These are phyloP conservation scores for Menidia beryllina DNA, from an alignment of 2,113 vertebrate species.

Conservation along the genomic window DNA sequence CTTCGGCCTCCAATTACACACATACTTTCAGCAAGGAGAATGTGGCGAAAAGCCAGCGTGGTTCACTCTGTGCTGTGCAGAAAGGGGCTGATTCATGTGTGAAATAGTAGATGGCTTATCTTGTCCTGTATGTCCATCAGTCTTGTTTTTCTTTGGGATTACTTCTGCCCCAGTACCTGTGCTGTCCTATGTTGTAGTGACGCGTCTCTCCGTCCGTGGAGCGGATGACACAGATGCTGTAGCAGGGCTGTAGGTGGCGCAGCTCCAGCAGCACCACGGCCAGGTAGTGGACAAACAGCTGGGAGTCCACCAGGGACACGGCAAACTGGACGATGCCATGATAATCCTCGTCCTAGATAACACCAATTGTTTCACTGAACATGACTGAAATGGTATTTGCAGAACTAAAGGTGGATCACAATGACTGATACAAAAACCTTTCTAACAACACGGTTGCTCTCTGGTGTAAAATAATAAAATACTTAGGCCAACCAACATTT, in stretches of 20 bases:
- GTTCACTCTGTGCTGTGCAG: neutral
- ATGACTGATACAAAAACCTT: no score
- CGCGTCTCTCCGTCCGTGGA: slow-evolving; percentile 90
- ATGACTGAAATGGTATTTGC: neutral
- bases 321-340: slow-evolving; percentile 95
- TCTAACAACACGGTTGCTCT: neutral
- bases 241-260: slow-evolving; percentile 90
- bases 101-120: neutral
- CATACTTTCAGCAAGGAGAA: slow-evolving; percentile 37
- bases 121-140: neutral
- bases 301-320: slow-evolving; percentile 93
- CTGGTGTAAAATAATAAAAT: neutral
- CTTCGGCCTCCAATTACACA: slow-evolving; percentile 56
- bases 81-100: slow-evolving; percentile 5
- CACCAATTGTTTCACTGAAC: slow-evolving; percentile 10
- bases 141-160: neutral
- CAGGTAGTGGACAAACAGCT: slow-evolving; percentile 96
- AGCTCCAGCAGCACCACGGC: slow-evolving; percentile 94
- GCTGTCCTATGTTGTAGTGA: slow-evolving; percentile 92
- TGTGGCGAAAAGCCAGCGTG: slow-evolving; percentile 23
- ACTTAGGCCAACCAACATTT: neutral
- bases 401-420: neutral
- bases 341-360: slow-evolving; percentile 88
- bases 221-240: slow-evolving; percentile 89
- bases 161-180: slow-evolving; percentile 82